Evolutionary conservation across 2,113 vertebrate genomes (phyloP).

Genomic region (Scopus umbretta): DNA sequence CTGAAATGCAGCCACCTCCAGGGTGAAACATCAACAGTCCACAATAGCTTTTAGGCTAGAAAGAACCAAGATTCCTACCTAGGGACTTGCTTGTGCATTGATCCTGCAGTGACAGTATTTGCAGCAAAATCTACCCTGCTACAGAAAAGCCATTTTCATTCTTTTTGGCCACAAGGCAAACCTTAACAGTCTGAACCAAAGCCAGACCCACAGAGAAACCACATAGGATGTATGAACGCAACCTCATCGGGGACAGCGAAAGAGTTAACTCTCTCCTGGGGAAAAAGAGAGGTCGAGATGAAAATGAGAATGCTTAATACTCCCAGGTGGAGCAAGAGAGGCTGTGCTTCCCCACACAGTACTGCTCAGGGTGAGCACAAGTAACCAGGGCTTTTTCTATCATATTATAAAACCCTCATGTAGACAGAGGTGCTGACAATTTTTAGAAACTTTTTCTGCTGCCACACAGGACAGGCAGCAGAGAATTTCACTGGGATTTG

Average conservation of each 20-base stretch:
- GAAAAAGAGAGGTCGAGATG: neutral
- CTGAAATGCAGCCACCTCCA: neutral
- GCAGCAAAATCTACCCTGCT: neutral
- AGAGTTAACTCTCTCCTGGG: neutral
- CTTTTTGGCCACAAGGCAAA: neutral
- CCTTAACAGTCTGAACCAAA: neutral
- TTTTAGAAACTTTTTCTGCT: neutral
- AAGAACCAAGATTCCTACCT: neutral
- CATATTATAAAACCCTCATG: neutral
- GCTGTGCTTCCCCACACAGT: neutral
- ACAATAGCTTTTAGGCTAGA: neutral
- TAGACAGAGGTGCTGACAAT: neutral
- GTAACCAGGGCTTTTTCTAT: neutral
- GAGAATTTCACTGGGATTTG: neutral
- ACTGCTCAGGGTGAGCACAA: neutral
- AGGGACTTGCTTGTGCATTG: neutral
- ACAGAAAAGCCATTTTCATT: neutral
- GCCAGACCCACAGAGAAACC: neutral
- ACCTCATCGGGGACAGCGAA: neutral
- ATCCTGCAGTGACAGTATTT: neutral
- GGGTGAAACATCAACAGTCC: neutral
- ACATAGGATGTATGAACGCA: rapidly evolving
- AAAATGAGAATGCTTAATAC: neutral
- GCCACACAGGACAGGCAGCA: neutral
- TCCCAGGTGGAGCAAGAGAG: neutral